Evolutionary conservation across 2,113 vertebrate genomes (phyloP).

Genomic region (Triplophysa dalaica): DNA sequence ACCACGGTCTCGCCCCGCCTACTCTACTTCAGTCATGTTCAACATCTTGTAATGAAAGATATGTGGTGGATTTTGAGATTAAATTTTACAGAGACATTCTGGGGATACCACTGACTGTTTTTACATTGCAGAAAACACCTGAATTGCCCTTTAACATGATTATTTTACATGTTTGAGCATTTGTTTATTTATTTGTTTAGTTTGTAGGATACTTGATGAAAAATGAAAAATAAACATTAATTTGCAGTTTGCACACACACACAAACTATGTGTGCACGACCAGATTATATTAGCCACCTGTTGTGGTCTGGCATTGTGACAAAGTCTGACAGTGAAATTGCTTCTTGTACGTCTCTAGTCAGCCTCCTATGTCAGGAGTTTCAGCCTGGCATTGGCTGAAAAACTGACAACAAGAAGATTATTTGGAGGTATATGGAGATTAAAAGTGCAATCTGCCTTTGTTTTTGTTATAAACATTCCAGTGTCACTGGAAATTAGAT

Average conservation of each 20-base stretch:
- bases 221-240: slow-evolving; percentile 31
- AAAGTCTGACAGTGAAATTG: slow-evolving; percentile 52
- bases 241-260: slow-evolving; percentile 8
- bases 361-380: slow-evolving; percentile 27
- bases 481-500: slow-evolving; percentile 46
- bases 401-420: slow-evolving; percentile 54
- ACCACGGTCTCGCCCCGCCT: too few species aligned
- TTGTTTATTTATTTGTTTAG: slow-evolving; percentile 6
- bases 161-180: background rate
- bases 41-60: too few species aligned
- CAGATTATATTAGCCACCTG: slow-evolving; percentile 69
- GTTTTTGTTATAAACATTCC: slow-evolving; percentile 44
- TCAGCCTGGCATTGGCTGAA: slow-evolving; percentile 31
- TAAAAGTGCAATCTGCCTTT: slow-evolving; percentile 54
- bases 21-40: too few species aligned
- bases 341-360: slow-evolving; percentile 40
- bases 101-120: too few species aligned
- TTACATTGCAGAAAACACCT: too few species aligned
- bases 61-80: too few species aligned
- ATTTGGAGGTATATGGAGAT: slow-evolving; percentile 57
- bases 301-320: slow-evolving; percentile 62
- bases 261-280: slow-evolving; percentile 28
- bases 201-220: background rate
- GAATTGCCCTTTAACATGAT: background rate
- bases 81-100: too few species aligned